Percentiles rank a stretch among this genome's conserved stretches.
These are phyloP conservation scores for Pseudoips prasinana DNA, from an alignment of 2,888 invertebrate genomes.

Conservation along the genomic window DNA sequence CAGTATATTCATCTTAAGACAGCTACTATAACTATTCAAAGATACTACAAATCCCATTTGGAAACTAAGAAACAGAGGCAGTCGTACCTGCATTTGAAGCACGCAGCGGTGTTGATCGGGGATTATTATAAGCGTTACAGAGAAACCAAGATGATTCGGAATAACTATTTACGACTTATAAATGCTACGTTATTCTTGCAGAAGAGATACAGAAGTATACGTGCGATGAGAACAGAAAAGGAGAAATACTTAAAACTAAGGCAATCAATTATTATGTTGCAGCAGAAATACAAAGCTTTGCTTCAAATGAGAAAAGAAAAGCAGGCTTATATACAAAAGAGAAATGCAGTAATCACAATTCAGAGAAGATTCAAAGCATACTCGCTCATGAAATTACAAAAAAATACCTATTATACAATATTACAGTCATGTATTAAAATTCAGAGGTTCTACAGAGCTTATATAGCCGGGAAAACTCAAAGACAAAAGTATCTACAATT, in stretches of 20 bases:
- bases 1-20: constrained; percentile 46
- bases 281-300: constrained; percentile 61
- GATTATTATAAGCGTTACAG: constrained; percentile 44
- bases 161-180: constrained; percentile 57
- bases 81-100: constrained; percentile 39
- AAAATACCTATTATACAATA: constrained; percentile 51
- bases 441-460: constrained; percentile 63
- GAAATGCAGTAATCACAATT: constrained; percentile 35
- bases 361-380: constrained; percentile 62
- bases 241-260: constrained; percentile 51
- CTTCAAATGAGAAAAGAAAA: constrained; percentile 51
- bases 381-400: constrained; percentile 50
- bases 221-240: constrained; percentile 54
- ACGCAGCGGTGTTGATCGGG: constrained; percentile 39
- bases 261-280: constrained; percentile 46
- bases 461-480: constrained; percentile 40
- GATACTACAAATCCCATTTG: constrained; percentile 48
- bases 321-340: constrained; percentile 41
- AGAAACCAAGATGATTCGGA: constrained; percentile 41
- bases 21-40: constrained; percentile 47
- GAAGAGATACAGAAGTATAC: constrained; percentile 51
- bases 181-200: constrained; percentile 65
- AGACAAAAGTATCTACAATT: constrained; percentile 49
- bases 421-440: constrained; percentile 56
- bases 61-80: constrained; percentile 43